phyloP scores from a whole-genome alignment of 2,888 invertebrate species.

The Eilema caniola region DNA sequence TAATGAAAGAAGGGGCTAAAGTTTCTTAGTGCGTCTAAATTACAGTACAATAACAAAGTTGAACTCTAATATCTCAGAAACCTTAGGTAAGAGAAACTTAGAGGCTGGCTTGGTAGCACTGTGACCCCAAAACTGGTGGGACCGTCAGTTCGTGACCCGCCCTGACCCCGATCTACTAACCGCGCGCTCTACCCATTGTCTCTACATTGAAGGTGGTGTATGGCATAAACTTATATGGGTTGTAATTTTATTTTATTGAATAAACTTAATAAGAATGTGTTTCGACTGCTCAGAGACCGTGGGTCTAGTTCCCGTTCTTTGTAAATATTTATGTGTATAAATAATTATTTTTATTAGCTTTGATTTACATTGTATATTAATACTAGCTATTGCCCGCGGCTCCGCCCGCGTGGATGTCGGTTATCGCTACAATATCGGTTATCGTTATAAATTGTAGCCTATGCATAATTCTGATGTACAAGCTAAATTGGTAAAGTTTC shows the following conservation, averaged over 20 bases:
- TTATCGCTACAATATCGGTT: too few species aligned
- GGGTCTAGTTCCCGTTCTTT: too few species aligned
- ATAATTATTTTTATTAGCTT: too few species aligned
- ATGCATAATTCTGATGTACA: too few species aligned
- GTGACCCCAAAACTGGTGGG: constrained; percentile 75
- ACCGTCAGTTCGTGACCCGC: constrained; percentile 80
- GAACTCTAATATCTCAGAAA: constrained; percentile 5
- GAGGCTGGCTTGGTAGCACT: constrained; percentile 56
- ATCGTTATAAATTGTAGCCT: too few species aligned
- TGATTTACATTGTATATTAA: too few species aligned
- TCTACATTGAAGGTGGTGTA: constrained; percentile 62
- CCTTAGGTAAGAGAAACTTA: constrained; percentile 28
- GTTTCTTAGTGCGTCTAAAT: neutral
- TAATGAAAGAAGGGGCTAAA: too few species aligned
- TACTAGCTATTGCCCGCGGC: too few species aligned
- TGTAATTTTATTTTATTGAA: neutral
- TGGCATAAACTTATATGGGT: constrained; percentile 49
- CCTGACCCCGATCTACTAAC: constrained; percentile 83
- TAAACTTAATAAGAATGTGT: neutral
- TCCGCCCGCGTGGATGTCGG: too few species aligned
- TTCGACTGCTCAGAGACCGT: too few species aligned
- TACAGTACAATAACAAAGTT: neutral
- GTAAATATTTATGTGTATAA: too few species aligned
- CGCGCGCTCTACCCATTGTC: constrained; percentile 76
- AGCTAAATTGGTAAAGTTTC: too few species aligned